Evolutionary conservation across 2,888 invertebrate genomes (phyloP), one percentile per base, ranked within the genome.

Genomic region (Cheilosia pagana): DNA sequence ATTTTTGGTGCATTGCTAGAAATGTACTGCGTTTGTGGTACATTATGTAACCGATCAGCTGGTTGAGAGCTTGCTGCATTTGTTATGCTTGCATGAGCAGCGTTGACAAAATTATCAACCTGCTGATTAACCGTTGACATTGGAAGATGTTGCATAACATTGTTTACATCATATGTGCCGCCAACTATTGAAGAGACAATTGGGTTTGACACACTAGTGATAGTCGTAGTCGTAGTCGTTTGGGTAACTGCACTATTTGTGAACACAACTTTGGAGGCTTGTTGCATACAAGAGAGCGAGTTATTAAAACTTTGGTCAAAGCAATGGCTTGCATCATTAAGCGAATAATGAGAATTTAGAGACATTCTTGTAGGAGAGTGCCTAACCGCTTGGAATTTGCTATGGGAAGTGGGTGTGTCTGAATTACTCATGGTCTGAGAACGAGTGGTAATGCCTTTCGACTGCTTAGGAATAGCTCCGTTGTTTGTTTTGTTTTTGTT

Each of bases 181-280:
- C 41, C 41, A n/a, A 41, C 4, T n/a, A 41, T 14, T 1, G 41
- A 41, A 41, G 41, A 14, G 41, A 41, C n/a, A 41, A 41, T 41
- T 41, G 41, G 41, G 41, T 41, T 41, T 41, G 41, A 41, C 7
- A 3, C 41, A 2, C 41, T 41, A 14, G 41, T 6, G 1, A 41
- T 41, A 6, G 41, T 41, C 41, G 41, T n/a, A 41, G 39, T 14
- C 39, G 39, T 41, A 14, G n/a, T 41, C 2, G 41, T 41, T 41
- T n/a, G 41, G 4, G 41, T 41, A 41, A 41, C 41, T 41, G n/a
- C n/a, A 41, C 41, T n/a, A 41, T n/a, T 41, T 41, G n/a, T 41
- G n/a, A 1, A 41, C 41, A n/a, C 41, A 41, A 41, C n/a, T 14
- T 14, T 41, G n/a, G 41, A 5, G 12, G 41, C n/a, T 41, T 41